Evolutionary conservation across 2,113 vertebrate species (phyloP), one percentile per base, ranked within the genome.

Genomic region (Microtus pennsylvanicus): DNA sequence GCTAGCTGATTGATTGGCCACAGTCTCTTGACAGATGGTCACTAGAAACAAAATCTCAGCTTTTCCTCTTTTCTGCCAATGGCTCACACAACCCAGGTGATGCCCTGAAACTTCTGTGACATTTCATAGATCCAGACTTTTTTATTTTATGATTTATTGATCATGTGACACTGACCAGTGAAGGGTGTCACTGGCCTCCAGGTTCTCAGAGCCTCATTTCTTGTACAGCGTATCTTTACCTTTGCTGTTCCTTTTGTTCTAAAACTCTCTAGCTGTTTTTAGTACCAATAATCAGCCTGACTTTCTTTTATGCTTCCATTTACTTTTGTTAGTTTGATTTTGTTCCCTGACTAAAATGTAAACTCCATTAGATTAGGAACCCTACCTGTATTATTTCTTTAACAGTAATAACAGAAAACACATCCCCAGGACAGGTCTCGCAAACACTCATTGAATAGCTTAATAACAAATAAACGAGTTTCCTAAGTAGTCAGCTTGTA

Each of bases 1-100:
- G 87, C 65, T 82, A 96, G 45, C 89, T 96, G 94, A 96, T 93
- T 96, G 96, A 96, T 88, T 95, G 91, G 90, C 94, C 93, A 65
- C 83, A 61, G 89, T 89, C 96, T 93, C 93, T 80, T 95, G 94
- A 95, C 89, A 96, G 96, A 97, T 96, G 94, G 97, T 92, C 78
- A 26, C 94, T 96, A 16, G 86, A 96, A 96, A 96, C 81, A 85
- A 42, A 95, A 92, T 96, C 93, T 92, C 88, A 89, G 90, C 45
- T 92, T 96, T 93, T 90, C 82, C 70, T 19, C 87, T 88, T 89
- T 65, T 89, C 80, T 97, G 92, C 97, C 90, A 95, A 94, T 69
- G 52, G 78, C 91, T 93, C 93, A 90, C 87, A 93, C 87, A 97
- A 61, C 52, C 82, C 94, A 95, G 63, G 91, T 95, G 91, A 93